Evolutionary conservation across 2,113 vertebrate genomes (phyloP), one percentile per base, ranked within the genome.

Genomic region (human): DNA sequence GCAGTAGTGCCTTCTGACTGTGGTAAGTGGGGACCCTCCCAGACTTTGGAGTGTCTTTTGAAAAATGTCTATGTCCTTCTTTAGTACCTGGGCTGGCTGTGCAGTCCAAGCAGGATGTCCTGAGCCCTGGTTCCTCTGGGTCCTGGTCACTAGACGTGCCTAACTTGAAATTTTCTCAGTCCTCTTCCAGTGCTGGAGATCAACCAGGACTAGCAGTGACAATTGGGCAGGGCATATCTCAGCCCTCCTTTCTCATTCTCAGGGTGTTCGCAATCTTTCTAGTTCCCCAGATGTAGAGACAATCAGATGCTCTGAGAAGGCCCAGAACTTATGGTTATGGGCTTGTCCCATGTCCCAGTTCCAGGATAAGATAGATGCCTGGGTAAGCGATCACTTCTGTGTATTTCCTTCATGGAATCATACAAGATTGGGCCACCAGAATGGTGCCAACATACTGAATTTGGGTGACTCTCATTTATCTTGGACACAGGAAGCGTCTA

Each of bases 341-440:
- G 3, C 5, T 59, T 83, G 23, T 81, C 38, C 32, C 59, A 73
- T 45, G 20, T 5, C 27, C 52, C 25, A 48, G 6, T 82, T 96
- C 12, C 38, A 86, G 30, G 40, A 64, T 32, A 86, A 2, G 38
- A 80, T 72, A 38, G 35, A 80, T 72, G 38, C 17, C 27, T 48
- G 45, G 38, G 61, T 27, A 45, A 93, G 30, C 20, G 43, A 70
- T 30, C 38, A 86, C 8, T 86, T 84, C 38, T 89, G 1, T 35
- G 13, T 70, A 40, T 88, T 96, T 95, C 27, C 87, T 97, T 88
- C 43, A 82, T 3, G 84, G 50, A 50, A 83, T 50, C 40, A 72
- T 84, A 43, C 4, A 80, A 84, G 12, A 88, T 2, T 64, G 30
- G 45, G 43, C 22, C 20, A 50, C 22, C 6, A 89, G 73, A 93